phyloP scores from a whole-genome alignment of 2,797 vertebrate species.

The Zonotrichia albicollis region DNA sequence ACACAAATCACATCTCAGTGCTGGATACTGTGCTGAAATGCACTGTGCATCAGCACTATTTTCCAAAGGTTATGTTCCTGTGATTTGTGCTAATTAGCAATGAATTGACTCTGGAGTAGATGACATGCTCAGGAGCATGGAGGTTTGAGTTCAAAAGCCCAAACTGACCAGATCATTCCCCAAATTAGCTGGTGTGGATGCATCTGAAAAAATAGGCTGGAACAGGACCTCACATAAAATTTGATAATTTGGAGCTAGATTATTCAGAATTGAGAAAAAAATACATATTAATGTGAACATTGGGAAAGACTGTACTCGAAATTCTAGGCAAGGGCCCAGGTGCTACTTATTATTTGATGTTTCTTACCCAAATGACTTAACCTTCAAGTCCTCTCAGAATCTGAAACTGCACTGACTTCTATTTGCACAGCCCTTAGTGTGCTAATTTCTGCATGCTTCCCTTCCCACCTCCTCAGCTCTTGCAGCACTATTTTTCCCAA shows the following conservation, averaged over 20 bases:
- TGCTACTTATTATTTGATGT: background rate
- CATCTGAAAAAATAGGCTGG: background rate
- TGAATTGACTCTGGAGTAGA: background rate
- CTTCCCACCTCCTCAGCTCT: background rate
- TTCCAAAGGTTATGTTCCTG: background rate
- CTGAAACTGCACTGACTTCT: background rate
- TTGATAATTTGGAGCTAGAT: accelerated
- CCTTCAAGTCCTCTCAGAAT: background rate
- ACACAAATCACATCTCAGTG: background rate
- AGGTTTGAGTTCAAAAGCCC: background rate
- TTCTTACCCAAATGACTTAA: background rate
- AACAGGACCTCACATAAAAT: background rate
- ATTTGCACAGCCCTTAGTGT: accelerated
- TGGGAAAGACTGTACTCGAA: background rate
- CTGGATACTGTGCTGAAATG: background rate
- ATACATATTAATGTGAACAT: background rate
- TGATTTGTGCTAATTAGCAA: background rate
- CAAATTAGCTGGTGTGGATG: background rate
- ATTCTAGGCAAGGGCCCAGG: background rate
- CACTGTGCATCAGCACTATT: background rate
- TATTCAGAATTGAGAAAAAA: background rate
- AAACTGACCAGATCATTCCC: background rate
- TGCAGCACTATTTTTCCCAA: background rate
- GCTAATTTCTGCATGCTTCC: background rate
- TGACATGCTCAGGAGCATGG: background rate